Base-by-base conservation (phyloP, 1,140 invertebrate genomes). In the Danaus plexippus region DNA sequence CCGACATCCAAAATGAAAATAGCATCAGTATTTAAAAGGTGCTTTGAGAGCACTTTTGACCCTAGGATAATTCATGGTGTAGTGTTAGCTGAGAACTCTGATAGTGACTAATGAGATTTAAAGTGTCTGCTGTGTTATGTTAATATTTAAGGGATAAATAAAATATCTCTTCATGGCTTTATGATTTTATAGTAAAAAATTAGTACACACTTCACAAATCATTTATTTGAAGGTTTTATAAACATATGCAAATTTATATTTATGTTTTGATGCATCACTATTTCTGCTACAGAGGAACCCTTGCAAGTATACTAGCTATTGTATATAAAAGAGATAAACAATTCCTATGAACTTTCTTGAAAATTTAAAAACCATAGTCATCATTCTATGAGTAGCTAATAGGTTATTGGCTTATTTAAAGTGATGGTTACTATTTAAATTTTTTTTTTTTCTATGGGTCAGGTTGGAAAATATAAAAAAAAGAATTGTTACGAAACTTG, bases 11-110 rank as follows among this genome's bases (percentile, higher is more conserved):
- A 85, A 82, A 64, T 85, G 62, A 79, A 87, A 84, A 71, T 87
- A 1, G 83, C 81, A 64, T 73, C 85, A 58, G 88, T 92, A 59
- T 91, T 92, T 66, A 77, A 89, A 52, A 89, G 91, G 41, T 93
- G 92, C 66, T 92, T 93, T 78, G 89, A 92, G 73, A 87, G 81
- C n/a, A 92, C 92, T 13, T 91, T 91, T 65, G 87, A 92, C 69
- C 90, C 90, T 63, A 78, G 88, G 86, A 80, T 85, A 57, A 69
- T 84, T 53, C 73, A 83, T 52, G 59, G 88, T 52, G 62, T 67
- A 11, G 72, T 91, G 10, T 85, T 91, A 63, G 91, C 89, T 11
- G 88, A 90, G 49, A 90, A 92, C 69, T 91, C 91, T 1, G 91
- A 92, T 64, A 89, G 85, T 67, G 89, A 90, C 54, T 81, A 59